phyloP scores from a whole-genome alignment of 2,888 invertebrate genomes.

The Sarcophaga rosellei region DNA sequence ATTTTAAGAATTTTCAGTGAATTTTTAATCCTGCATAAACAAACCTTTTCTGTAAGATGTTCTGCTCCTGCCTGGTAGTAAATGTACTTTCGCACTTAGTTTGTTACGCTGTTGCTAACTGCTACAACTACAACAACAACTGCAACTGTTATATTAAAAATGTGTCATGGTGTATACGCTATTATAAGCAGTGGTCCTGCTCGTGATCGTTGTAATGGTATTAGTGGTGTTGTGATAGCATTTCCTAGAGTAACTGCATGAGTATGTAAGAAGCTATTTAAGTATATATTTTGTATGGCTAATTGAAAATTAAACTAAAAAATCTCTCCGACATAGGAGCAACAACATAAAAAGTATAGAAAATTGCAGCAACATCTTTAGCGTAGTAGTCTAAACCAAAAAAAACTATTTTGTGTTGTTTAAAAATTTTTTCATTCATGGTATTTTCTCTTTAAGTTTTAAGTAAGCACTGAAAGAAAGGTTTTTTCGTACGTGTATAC shows the following conservation, averaged over 20 bases:
- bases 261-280: not conserved
- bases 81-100: slow-evolving; percentile 23
- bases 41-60: not conserved
- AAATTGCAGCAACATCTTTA: not conserved
- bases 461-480: slow-evolving; percentile 10
- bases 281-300: slow-evolving; percentile 47
- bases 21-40: too few relatives aligned
- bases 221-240: not conserved
- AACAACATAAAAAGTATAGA: slow-evolving; percentile 2
- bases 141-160: not conserved
- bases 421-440: slow-evolving; percentile 4
- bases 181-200: not conserved
- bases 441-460: slow-evolving; percentile 8
- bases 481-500: too few relatives aligned
- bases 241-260: not conserved
- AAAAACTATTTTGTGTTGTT: too few relatives aligned
- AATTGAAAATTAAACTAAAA: slow-evolving; percentile 61
- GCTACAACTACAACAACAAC: not conserved
- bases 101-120: not conserved
- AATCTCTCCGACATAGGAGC: slow-evolving; percentile 14
- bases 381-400: not conserved
- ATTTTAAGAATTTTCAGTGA: too few relatives aligned
- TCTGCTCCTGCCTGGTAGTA: slow-evolving; percentile 1
- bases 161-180: not conserved
- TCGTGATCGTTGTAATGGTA: not conserved